These are phyloP conservation scores for Archips crataeganus DNA, from an alignment of 2,888 invertebrate species.

Conservation along the genomic window DNA sequence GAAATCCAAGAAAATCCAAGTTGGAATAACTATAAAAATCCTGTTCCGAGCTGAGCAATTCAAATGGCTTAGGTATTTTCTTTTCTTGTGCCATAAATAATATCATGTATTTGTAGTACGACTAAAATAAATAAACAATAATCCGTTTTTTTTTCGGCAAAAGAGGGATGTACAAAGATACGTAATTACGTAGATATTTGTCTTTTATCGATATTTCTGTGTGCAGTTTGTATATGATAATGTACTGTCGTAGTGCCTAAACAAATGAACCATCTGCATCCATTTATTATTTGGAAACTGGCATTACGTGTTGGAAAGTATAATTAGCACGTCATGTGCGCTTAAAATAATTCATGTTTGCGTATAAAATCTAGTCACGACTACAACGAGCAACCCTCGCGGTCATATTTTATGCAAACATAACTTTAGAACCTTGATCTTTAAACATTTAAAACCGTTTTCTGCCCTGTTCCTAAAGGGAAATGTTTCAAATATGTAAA, in stretches of 20 bases:
- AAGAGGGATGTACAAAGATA: no score
- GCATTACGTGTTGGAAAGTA: background rate
- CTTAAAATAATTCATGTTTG: background rate
- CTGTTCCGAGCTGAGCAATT: constrained; percentile 1
- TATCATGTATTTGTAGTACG: background rate
- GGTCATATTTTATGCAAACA: constrained; percentile 9
- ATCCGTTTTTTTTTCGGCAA: no score
- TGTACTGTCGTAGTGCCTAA: no score
- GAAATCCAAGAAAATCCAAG: constrained; percentile 23
- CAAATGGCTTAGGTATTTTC: constrained; percentile 13
- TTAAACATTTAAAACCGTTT: constrained; percentile 34
- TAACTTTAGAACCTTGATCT: constrained; percentile 13
- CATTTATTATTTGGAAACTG: background rate
- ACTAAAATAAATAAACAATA: background rate
- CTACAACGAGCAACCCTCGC: background rate
- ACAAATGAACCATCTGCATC: no score
- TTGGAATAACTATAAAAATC: constrained; percentile 32
- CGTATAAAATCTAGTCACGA: constrained; percentile 7
- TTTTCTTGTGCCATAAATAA: constrained; percentile 11
- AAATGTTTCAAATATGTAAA: constrained; percentile 32
- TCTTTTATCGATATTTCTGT: no score
- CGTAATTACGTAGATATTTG: no score
- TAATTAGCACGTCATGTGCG: background rate
- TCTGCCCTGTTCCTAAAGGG: constrained; percentile 10
- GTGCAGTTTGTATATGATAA: no score